Evolutionary conservation across 2,113 vertebrate genomes (phyloP).

Genomic region (Trogon melanurus): DNA sequence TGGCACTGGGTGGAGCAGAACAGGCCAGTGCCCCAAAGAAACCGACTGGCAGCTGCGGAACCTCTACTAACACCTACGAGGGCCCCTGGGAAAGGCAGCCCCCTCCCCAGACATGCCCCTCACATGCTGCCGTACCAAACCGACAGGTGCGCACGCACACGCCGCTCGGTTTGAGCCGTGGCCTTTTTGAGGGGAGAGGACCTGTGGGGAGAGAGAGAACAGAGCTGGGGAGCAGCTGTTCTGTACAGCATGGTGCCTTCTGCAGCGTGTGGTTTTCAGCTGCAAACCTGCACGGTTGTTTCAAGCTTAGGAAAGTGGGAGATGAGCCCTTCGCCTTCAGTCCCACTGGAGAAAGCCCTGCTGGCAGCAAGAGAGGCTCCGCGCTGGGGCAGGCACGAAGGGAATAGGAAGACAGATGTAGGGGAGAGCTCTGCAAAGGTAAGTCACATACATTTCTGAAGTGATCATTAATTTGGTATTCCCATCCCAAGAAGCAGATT

Average conservation of each 20-base stretch:
- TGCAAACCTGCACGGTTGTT: neutral
- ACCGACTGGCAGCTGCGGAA: neutral
- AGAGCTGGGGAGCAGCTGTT: conserved; percentile 22
- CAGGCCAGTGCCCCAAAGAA: neutral
- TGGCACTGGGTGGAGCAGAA: neutral
- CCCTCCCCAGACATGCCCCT: neutral
- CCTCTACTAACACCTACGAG: neutral
- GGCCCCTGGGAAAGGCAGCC: neutral
- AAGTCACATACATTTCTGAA: neutral
- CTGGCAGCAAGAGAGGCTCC: neutral
- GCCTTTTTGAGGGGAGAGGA: neutral
- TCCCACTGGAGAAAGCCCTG: neutral
- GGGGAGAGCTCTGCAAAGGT: neutral
- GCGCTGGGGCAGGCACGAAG: neutral
- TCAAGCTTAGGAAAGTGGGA: neutral
- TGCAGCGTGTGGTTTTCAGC: neutral
- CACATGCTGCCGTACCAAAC: neutral
- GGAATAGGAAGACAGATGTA: neutral
- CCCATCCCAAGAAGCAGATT: neutral
- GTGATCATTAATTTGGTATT: neutral
- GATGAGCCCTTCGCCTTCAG: neutral
- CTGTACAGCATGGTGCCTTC: neutral
- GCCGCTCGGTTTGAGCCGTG: fast-evolving
- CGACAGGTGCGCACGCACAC: fast-evolving
- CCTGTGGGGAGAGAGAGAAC: neutral